Base-by-base conservation (phyloP, 2,797 vertebrate genomes). In the Argyrosomus regius region DNA sequence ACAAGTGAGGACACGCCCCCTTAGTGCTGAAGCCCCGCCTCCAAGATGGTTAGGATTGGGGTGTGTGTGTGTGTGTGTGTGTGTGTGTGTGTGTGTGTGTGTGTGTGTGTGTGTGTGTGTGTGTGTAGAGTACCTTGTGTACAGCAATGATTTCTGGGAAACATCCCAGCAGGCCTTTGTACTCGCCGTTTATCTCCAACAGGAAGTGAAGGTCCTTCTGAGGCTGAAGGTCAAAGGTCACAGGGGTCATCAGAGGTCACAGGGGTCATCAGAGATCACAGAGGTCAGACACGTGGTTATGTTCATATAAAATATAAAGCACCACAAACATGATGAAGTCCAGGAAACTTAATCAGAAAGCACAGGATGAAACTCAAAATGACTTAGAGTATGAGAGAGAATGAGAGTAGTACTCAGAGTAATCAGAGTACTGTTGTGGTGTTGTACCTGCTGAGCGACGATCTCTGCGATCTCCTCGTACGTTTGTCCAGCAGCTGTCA, bases 141-240 rank as follows among this genome's bases (percentile, higher is more conserved):
- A 97, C 94, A 59, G 94, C 93, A 22, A 98, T 95, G 61, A 97
- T 97, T 60, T 98, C 97, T 11, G 97, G 97, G 88, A 98, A 98
- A 91, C 97, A 97, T 86, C 96, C 96, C 13, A 98, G 95, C 77
- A 98, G 95, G 41, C 97, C 96, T 83, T 97, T 98, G 72, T 98
- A 98, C 72, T 98, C 97, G 0, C 93, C 95, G 86, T 97, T 98
- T n/a, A 96, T 97, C 85, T 98, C 97, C 95, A 98, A 95, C 88
- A 98, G 93, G 92, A 96, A 97, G 72, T 97, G 96, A n/a, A 98
- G 96, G 69, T 98, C 97, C 89, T 96, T 97, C 94, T 94, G 97
- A 16, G 97, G 97, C 97, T 98, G 70, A 3, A 53, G 24, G 35
- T 69, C 54, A 53, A 3, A 28, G 26, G 24, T 58, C 72, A 72